Conservation (phyloP, 2,797 vertebrate species). For the Poeciliopsis paucimaculata region DNA sequence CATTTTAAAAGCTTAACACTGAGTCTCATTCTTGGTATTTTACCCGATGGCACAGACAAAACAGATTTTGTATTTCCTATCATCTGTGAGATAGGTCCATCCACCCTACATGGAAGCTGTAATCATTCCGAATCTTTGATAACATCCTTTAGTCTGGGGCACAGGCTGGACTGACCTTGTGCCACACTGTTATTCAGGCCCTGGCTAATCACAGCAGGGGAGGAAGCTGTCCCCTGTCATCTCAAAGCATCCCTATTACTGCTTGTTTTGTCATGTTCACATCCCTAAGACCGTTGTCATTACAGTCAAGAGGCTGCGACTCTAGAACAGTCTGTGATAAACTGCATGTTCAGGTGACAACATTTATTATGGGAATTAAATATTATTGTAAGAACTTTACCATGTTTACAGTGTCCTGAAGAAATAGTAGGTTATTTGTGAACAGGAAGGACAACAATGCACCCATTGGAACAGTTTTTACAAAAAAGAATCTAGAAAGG, state of each 20-base stretch:
- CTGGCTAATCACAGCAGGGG: slow-evolving; percentile 70
- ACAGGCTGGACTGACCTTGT: slow-evolving; percentile 56
- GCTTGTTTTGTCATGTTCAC: slow-evolving; percentile 56
- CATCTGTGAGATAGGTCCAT: slow-evolving; percentile 56
- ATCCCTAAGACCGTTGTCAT: slow-evolving; percentile 63
- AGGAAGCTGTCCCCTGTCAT: slow-evolving; percentile 72
- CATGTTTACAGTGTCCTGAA: background rate
- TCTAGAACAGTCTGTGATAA: slow-evolving; percentile 2
- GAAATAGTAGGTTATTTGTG: background rate
- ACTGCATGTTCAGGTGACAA: background rate
- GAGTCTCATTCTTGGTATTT: slow-evolving; percentile 25
- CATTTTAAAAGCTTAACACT: slow-evolving; percentile 23
- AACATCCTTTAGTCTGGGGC: slow-evolving; percentile 75
- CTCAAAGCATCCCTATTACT: slow-evolving; percentile 69
- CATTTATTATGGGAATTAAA: background rate
- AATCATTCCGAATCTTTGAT: slow-evolving; percentile 66
- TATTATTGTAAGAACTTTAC: background rate
- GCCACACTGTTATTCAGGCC: slow-evolving; percentile 63
- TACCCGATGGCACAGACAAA: slow-evolving; percentile 16
- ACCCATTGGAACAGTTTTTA: background rate
- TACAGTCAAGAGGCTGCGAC: slow-evolving; percentile 40
- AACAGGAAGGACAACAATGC: background rate
- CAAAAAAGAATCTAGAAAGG: background rate
- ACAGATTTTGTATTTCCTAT: slow-evolving; percentile 62
- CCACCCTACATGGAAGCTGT: slow-evolving; percentile 48